These are phyloP conservation scores for Gymnocypris eckloni DNA, from an alignment of 2,797 vertebrate species.

Conservation along the genomic window DNA sequence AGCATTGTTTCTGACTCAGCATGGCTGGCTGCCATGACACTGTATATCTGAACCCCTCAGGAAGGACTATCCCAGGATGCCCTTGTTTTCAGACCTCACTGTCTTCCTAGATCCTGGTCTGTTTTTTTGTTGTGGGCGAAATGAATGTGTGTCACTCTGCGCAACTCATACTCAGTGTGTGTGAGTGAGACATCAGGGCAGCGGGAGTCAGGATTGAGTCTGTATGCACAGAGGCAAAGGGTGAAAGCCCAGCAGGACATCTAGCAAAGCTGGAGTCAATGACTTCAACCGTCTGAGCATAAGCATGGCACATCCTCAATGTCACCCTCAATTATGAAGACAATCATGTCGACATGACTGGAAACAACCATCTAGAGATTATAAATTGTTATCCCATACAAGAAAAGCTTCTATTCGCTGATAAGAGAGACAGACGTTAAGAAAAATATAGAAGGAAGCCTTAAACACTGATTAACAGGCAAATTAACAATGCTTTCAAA, in stretches of 20 bases:
- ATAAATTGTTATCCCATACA: not conserved
- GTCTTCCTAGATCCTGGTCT: not conserved
- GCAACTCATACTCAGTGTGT: constrained; percentile 5
- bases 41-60: constrained; percentile 4
- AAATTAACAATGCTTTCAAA: not conserved
- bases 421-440: not conserved
- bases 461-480: not conserved
- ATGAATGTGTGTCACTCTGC: not conserved
- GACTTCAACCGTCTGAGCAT: constrained; percentile 35
- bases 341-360: constrained; percentile 7
- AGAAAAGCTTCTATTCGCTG: not conserved
- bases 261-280: constrained; percentile 38
- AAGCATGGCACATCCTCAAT: constrained; percentile 2
- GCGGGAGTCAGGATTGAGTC: constrained; percentile 15
- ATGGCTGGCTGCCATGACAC: not conserved
- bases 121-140: not conserved
- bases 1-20: not conserved
- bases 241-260: constrained; percentile 16
- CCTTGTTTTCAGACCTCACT: not conserved
- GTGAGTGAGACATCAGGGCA: constrained; percentile 18
- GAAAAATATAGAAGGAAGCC: not conserved
- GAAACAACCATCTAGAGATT: constrained; percentile 12
- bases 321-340: constrained; percentile 3
- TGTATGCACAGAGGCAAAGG: constrained; percentile 18
- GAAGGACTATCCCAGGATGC: constrained; percentile 20